Evolutionary conservation across 53 echinoderm and acorn worm species (phyloP).

Genomic region (Antedon mediterranea): DNA sequence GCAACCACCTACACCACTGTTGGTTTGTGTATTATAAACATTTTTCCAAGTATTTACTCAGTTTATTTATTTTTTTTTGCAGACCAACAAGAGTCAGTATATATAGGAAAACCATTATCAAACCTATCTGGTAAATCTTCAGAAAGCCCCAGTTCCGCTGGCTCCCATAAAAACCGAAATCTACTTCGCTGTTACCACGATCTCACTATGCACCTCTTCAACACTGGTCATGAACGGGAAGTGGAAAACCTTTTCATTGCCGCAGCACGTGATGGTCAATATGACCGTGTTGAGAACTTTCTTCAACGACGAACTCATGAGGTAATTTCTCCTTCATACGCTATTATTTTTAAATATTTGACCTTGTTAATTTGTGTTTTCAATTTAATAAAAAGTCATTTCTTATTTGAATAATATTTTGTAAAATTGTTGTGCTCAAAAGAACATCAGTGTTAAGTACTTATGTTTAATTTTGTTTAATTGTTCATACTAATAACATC

Average conservation of each 20-base stretch:
- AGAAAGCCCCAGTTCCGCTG: conserved; percentile 23
- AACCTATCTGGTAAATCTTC: background rate
- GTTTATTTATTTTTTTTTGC: background rate
- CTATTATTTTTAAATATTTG: no score
- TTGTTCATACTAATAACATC: no score
- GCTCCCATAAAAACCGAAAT: conserved; percentile 63
- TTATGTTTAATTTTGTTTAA: no score
- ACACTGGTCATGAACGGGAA: conserved; percentile 44
- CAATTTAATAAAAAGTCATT: no score
- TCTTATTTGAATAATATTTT: no score
- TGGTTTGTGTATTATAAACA: no score
- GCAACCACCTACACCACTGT: no score
- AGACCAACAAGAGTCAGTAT: background rate
- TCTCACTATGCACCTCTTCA: conserved; percentile 95
- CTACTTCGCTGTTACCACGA: conserved; percentile 82
- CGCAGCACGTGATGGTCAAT: conserved; percentile 65
- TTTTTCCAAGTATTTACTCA: no score
- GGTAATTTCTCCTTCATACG: no score
- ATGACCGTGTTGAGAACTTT: conserved; percentile 60
- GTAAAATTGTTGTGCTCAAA: no score
- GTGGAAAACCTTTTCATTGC: conserved; percentile 53
- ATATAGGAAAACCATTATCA: background rate
- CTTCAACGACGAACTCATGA: conserved; percentile 64
- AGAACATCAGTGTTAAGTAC: no score
- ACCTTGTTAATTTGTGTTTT: no score